Evolutionary conservation across 2,888 invertebrate genomes (phyloP).

Genomic region (Zele albiditarsus): DNA sequence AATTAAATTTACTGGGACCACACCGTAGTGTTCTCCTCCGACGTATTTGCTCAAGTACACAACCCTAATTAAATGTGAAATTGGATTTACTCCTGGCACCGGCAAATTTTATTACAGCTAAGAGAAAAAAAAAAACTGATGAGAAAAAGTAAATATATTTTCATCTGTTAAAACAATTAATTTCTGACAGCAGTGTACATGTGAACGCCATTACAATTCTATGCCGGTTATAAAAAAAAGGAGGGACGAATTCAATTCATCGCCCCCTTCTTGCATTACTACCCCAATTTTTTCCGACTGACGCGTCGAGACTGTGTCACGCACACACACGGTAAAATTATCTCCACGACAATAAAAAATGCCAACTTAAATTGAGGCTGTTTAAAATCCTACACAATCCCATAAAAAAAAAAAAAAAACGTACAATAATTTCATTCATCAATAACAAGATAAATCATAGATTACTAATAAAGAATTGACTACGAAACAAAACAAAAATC

Average conservation of each 20-base stretch:
- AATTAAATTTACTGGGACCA: too few species aligned
- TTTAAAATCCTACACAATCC: not conserved
- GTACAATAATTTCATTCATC: conserved; percentile 6
- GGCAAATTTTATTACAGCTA: too few species aligned
- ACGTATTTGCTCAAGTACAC: too few species aligned
- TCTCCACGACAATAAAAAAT: not conserved
- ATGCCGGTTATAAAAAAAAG: not conserved
- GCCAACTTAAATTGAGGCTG: not conserved
- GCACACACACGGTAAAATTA: not conserved
- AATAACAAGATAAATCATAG: not conserved
- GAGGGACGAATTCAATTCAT: not conserved
- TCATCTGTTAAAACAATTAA: not conserved
- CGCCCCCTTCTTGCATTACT: not conserved
- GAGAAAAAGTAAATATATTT: too few species aligned
- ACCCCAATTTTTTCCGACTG: not conserved
- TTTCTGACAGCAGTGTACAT: not conserved
- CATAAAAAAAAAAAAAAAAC: not conserved
- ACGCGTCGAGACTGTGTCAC: not conserved
- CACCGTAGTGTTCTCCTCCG: too few species aligned
- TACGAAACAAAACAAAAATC: not conserved
- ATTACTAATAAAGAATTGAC: not conserved
- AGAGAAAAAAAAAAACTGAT: too few species aligned
- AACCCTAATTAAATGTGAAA: too few species aligned
- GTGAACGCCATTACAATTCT: not conserved
- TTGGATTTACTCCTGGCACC: too few species aligned